Evolutionary conservation across 1,140 invertebrate species (phyloP), one percentile per base, ranked within the genome.

Genomic region (Arctopsyche grandis): DNA sequence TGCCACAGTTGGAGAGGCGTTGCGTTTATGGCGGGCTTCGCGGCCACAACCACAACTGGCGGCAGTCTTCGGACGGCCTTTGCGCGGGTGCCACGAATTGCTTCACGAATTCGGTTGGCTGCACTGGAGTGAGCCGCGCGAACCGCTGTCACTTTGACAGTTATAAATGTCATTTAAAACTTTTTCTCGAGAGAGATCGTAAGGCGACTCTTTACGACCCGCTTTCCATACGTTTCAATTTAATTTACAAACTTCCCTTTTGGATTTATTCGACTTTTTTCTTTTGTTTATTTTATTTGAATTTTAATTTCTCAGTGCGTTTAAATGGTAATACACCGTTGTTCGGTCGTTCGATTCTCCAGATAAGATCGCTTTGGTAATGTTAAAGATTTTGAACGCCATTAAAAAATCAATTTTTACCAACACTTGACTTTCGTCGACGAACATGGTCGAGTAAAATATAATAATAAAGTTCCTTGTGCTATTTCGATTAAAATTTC

Each of bases 1-100:
- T 16, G 71, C 22, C 46, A 74, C 74, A 63, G 74, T 43, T 76
- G 38, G 16, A 76, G 74, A 63, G 19, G 26, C 52, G 1, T 26
- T 44, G 56, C 7, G 46, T 21, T 10, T 21, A 26, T 3, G 16
- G 0, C 4, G 3, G n/a, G 69, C 12, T 5, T 43, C 10, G 66
- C 12, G 10, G 26, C 43, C 14, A 29, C 29, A 44, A 5, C 74
- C 26, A 19, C 74, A 44, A 43, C 74, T 19, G 46, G 12, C 56
- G 46, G 43, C 74, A 76, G 74, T 76, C 74, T 76, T 76, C 74
- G 74, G 52, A 22, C 74, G 74, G 46, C 74, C 74, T 76, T 46
- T 56, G 58, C 7, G 58, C 24, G 14, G 74, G 74, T 76, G 63
- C 29, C 56, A 24, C 22, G n/a, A n/a, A n/a, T n/a, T n/a, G 63